Percentiles rank a stretch among this genome's conserved stretches.
Evolutionary conservation across 2,113 vertebrate species (phyloP).

Genomic region (Corythornis cristatus): DNA sequence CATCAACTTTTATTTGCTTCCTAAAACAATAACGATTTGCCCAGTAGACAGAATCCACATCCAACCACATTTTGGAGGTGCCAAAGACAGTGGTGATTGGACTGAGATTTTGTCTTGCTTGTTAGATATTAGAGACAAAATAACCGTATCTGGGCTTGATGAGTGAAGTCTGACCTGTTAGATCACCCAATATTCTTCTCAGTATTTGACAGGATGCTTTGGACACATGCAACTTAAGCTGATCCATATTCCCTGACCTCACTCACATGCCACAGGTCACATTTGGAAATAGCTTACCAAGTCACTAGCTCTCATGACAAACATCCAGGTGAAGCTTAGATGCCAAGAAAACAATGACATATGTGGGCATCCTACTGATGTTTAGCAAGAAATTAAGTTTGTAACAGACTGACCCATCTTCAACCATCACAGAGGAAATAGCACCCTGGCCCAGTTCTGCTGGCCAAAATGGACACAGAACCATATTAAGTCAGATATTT

Average conservation of each 20-base stretch:
- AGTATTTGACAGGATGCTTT: not conserved
- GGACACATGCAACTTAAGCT: not conserved
- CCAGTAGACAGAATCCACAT: not conserved
- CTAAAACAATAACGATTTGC: not conserved
- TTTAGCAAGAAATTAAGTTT: not conserved
- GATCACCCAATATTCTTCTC: not conserved
- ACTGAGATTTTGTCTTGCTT: not conserved
- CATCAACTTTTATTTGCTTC: not conserved
- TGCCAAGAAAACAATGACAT: not conserved
- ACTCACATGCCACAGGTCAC: not conserved
- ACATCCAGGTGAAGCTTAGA: not conserved
- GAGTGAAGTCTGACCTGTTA: not conserved
- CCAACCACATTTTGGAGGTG: not conserved
- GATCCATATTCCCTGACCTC: not conserved
- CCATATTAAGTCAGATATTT: not conserved
- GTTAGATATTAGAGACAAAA: not conserved
- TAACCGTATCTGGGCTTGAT: not conserved
- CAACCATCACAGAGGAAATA: not conserved
- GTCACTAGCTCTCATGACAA: not conserved
- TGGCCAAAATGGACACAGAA: not conserved
- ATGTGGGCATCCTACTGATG: not conserved
- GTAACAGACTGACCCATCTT: not conserved
- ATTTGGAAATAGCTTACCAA: not conserved
- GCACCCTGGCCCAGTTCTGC: not conserved
- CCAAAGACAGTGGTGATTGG: not conserved